phyloP scores from a whole-genome alignment of 2,888 invertebrate species.

The Lymantria dispar region DNA sequence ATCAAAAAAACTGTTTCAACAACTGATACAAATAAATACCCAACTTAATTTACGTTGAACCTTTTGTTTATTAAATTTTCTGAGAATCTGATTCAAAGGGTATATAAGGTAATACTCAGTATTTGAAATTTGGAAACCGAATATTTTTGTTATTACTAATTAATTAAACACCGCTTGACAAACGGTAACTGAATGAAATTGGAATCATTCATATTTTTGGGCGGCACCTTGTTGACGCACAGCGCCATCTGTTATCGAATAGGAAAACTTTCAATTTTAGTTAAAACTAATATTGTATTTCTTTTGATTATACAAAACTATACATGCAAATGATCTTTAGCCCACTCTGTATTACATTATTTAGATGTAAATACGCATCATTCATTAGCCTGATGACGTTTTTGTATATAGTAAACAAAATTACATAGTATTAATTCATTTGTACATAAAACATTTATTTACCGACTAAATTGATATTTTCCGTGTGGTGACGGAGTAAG shows the following conservation, averaged over 20 bases:
- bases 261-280: slow-evolving; percentile 4
- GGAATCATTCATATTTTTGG: background rate
- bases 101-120: background rate
- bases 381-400: too few relatives aligned
- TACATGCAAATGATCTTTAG: too few relatives aligned
- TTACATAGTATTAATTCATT: too few relatives aligned
- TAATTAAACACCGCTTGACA: background rate
- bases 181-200: background rate
- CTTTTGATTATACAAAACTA: too few relatives aligned
- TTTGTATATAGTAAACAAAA: too few relatives aligned
- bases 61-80: background rate
- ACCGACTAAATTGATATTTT: too few relatives aligned
- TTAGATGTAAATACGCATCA: too few relatives aligned
- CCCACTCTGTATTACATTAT: too few relatives aligned
- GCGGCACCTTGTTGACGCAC: background rate
- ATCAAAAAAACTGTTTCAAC: background rate
- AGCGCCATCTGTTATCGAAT: slow-evolving; percentile 32
- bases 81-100: background rate
- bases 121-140: background rate
- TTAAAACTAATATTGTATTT: too few relatives aligned
- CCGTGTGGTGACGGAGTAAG: too few relatives aligned
- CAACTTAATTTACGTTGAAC: background rate
- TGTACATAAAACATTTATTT: too few relatives aligned
- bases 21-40: background rate
- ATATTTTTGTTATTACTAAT: background rate